Evolutionary conservation across 2,797 vertebrate species (phyloP).

Genomic region (Garrulus glandarius): DNA sequence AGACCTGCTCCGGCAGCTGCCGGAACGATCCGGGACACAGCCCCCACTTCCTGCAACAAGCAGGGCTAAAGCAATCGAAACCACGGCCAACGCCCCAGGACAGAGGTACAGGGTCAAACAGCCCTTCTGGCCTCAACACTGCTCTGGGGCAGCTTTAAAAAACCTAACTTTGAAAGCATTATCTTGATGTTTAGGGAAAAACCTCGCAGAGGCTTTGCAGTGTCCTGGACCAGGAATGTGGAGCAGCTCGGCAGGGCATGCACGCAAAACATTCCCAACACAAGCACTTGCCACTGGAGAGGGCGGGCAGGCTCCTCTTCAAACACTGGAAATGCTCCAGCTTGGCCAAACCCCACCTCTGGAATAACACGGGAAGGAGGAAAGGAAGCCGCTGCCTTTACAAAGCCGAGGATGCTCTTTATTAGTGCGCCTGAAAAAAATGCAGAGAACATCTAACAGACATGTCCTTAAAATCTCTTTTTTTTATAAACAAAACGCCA

Average conservation of each 20-base stretch:
- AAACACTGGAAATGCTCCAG: background rate
- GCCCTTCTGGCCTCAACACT: background rate
- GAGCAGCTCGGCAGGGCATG: accelerated
- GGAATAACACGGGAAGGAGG: background rate
- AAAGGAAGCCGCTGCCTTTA: background rate
- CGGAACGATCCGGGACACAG: accelerated
- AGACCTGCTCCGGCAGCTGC: background rate
- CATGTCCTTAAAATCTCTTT: background rate
- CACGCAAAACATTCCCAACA: background rate
- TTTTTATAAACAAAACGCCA: slow-evolving; percentile 55
- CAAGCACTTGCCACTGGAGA: background rate
- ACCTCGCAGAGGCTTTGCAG: background rate
- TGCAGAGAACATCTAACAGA: slow-evolving; percentile 54
- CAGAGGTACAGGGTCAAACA: background rate
- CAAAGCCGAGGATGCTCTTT: slow-evolving; percentile 71
- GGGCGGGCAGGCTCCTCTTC: background rate
- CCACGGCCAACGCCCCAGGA: accelerated
- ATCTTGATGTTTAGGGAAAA: background rate
- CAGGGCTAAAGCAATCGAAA: background rate
- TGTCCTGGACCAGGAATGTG: background rate
- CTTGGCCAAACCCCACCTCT: background rate
- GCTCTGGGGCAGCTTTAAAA: background rate
- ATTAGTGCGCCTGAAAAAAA: slow-evolving; percentile 69
- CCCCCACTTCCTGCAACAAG: background rate
- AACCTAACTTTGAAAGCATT: accelerated